Evolutionary conservation across 2,113 vertebrate genomes (phyloP).

Genomic region (Antennarius striatus): DNA sequence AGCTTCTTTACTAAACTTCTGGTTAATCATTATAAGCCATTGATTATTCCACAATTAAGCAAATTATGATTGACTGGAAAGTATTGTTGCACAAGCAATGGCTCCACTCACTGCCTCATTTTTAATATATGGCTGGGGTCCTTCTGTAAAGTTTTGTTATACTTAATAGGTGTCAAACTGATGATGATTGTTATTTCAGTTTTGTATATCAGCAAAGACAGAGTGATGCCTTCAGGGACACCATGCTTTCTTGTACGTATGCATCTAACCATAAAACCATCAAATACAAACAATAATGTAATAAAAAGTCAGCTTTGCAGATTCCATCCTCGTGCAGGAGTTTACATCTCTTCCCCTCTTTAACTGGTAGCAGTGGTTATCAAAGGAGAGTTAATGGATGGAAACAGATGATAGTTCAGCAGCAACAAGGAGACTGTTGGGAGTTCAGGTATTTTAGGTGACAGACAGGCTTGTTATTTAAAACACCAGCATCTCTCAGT

Average conservation of each 20-base stretch:
- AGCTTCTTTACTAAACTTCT: no score
- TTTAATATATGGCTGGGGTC: no score
- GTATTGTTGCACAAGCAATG: no score
- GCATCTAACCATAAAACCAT: constrained; percentile 4
- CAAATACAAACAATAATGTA: not conserved
- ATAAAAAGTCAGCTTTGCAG: not conserved
- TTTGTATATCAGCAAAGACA: not conserved
- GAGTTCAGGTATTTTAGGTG: constrained; percentile 30
- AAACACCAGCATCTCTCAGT: not conserved
- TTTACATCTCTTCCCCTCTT: not conserved
- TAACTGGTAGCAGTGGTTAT: not conserved
- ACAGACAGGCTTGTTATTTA: constrained; percentile 22
- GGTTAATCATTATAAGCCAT: no score
- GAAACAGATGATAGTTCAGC: constrained; percentile 9
- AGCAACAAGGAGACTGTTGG: constrained; percentile 11
- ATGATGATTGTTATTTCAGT: not conserved
- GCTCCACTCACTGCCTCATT: no score
- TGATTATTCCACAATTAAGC: no score
- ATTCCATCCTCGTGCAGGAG: not conserved
- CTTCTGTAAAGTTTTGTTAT: no score
- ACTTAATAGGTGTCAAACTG: no score
- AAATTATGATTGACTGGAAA: no score
- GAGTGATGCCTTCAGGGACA: not conserved
- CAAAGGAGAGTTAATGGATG: constrained; percentile 1
- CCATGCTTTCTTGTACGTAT: not conserved